These are phyloP conservation scores for Drosophila affinis DNA, from an alignment of 2,888 invertebrate species.

Conservation along the genomic window DNA sequence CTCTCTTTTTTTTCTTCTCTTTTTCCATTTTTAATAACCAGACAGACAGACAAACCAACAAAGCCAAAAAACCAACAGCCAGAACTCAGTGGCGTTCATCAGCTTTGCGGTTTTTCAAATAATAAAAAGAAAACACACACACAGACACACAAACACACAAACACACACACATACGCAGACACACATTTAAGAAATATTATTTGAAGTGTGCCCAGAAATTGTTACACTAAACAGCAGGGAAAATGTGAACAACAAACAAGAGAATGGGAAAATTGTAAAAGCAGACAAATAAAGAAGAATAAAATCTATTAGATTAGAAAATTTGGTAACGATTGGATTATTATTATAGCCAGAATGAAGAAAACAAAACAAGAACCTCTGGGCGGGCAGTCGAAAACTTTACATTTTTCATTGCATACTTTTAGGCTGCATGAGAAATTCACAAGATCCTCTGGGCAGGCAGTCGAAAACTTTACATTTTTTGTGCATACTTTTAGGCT, in stretches of 20 bases:
- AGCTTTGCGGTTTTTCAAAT: conserved; percentile 62
- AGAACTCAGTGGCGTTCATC: conserved; percentile 62
- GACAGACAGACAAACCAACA: conserved; percentile 61
- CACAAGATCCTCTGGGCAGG: too few relatives aligned
- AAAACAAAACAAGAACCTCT: not conserved
- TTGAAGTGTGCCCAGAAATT: conserved; percentile 37
- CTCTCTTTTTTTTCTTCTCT: conserved; percentile 4
- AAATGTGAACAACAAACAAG: not conserved
- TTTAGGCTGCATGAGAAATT: too few relatives aligned
- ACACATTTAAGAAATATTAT: conserved; percentile 39
- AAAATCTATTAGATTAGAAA: too few relatives aligned
- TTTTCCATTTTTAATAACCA: conserved; percentile 72
- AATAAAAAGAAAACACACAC: conserved; percentile 49
- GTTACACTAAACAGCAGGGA: conserved; percentile 39
- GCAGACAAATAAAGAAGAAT: too few relatives aligned
- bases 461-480: too few relatives aligned
- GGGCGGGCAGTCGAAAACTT: too few relatives aligned
- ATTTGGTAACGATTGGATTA: not conserved
- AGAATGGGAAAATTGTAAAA: not conserved
- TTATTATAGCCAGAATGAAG: not conserved
- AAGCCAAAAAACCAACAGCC: conserved; percentile 49
- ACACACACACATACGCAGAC: conserved; percentile 9
- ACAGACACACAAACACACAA: conserved; percentile 7
- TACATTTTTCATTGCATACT: too few relatives aligned
- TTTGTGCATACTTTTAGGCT: too few relatives aligned